These are phyloP conservation scores for Eupithecia pulchellata DNA, from an alignment of 2,888 invertebrate species.

Conservation along the genomic window DNA sequence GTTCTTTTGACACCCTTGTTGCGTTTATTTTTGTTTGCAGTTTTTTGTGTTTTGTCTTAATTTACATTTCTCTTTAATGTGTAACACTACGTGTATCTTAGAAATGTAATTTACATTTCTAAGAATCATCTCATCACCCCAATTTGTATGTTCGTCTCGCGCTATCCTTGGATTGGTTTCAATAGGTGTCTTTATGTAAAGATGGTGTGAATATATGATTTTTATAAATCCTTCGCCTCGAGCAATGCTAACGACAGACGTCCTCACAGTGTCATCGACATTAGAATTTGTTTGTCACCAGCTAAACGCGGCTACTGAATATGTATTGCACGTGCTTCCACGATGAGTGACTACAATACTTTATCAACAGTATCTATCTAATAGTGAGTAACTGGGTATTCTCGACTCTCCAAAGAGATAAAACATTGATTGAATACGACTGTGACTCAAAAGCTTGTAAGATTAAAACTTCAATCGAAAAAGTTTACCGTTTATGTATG, in stretches of 20 bases:
- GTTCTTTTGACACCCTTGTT: slow-evolving; percentile 25
- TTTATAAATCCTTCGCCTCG: slow-evolving; percentile 32
- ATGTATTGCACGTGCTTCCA: slow-evolving; percentile 57
- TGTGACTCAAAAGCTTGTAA: not conserved
- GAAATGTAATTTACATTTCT: not conserved
- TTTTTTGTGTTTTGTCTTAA: not conserved
- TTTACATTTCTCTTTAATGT: not conserved
- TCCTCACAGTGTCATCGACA: slow-evolving; percentile 43
- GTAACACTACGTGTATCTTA: too few relatives aligned
- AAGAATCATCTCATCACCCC: not conserved
- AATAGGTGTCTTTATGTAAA: too few relatives aligned
- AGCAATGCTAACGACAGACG: slow-evolving; percentile 33
- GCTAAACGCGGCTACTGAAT: slow-evolving; percentile 55
- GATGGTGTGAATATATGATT: too few relatives aligned
- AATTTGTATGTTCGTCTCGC: slow-evolving; percentile 28
- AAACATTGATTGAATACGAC: not conserved
- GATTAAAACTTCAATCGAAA: not conserved
- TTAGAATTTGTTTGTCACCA: slow-evolving; percentile 45
- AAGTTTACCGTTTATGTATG: not conserved
- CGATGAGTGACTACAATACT: slow-evolving; percentile 43
- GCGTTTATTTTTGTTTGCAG: slow-evolving; percentile 14
- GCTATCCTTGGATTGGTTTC: too few relatives aligned
- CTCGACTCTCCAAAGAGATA: not conserved
- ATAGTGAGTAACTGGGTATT: not conserved
- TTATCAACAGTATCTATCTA: slow-evolving; percentile 20